Evolutionary conservation across 2,797 vertebrate species (phyloP).

Genomic region (Ibycter americanus): DNA sequence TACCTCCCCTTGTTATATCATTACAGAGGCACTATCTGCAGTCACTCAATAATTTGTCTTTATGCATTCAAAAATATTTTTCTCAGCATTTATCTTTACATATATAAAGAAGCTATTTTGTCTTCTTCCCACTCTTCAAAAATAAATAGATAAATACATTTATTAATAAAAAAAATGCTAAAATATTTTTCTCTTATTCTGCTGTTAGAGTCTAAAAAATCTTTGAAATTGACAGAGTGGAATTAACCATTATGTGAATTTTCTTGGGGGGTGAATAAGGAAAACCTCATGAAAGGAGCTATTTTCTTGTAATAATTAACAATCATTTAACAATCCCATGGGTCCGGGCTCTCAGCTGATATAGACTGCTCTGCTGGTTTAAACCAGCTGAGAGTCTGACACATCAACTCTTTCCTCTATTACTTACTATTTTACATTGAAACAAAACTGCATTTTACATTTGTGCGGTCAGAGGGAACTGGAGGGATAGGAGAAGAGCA

Average conservation of each 20-base stretch:
- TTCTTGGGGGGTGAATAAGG: slow-evolving; percentile 29
- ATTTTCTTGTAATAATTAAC: slow-evolving; percentile 66
- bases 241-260: slow-evolving; percentile 44
- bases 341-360: slow-evolving; percentile 32
- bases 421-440: slow-evolving; percentile 25
- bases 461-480: not conserved
- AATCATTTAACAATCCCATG: slow-evolving; percentile 55
- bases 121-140: not conserved
- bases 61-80: not conserved
- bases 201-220: not conserved
- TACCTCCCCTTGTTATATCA: not conserved
- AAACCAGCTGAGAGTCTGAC: slow-evolving; percentile 50
- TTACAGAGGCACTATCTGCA: not conserved
- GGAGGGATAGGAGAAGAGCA: not conserved
- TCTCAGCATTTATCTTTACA: slow-evolving; percentile 10
- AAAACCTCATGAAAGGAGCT: slow-evolving; percentile 37
- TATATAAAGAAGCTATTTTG: not conserved
- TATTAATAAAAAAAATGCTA: slow-evolving; percentile 3
- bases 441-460: slow-evolving; percentile 25
- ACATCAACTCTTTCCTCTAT: slow-evolving; percentile 11
- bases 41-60: not conserved
- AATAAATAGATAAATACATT: not conserved
- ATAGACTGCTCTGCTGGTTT: slow-evolving; percentile 37
- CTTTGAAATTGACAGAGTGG: not conserved
- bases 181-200: not conserved